Percentiles rank a stretch among this genome's conserved stretches.
Conservation (phyloP, 2,113 vertebrate genomes). For the Halichoeres trimaculatus region DNA sequence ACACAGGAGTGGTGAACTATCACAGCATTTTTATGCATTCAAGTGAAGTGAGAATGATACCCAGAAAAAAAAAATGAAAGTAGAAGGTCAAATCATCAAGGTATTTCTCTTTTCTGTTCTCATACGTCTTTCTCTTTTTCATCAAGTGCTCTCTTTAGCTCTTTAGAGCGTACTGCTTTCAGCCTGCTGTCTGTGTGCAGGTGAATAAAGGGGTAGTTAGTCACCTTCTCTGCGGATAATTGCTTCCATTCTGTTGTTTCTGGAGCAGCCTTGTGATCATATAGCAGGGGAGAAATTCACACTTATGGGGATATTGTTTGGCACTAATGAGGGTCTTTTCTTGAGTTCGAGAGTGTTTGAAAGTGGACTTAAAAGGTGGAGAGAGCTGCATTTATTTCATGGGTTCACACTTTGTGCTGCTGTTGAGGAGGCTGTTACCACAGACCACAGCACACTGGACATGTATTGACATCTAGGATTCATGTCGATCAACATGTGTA, state of each 20-base stretch:
- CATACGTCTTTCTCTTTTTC: constrained; percentile 24
- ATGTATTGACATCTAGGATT: constrained; percentile 8
- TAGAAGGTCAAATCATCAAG: not conserved
- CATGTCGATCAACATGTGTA: not conserved
- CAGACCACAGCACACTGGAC: constrained; percentile 17
- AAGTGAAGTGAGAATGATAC: not conserved
- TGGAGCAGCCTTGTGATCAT: constrained; percentile 61
- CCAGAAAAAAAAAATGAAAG: not conserved
- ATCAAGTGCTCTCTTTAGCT: constrained; percentile 40
- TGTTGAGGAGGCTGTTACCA: constrained; percentile 25
- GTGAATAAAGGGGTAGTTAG: constrained; percentile 60
- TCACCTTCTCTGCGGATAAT: constrained; percentile 71
- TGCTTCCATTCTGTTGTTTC: constrained; percentile 66
- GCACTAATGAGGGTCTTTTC: constrained; percentile 69
- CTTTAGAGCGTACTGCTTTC: constrained; percentile 45
- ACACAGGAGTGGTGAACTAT: not conserved
- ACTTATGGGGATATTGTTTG: constrained; percentile 64
- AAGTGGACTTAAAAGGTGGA: constrained; percentile 46
- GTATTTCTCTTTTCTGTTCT: not conserved
- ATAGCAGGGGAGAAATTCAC: constrained; percentile 47
- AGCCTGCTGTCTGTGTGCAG: constrained; percentile 51
- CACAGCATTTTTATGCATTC: not conserved
- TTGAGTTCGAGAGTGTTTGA: constrained; percentile 43
- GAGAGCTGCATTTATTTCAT: constrained; percentile 45
- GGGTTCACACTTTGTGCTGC: constrained; percentile 13